Base-by-base conservation (phyloP, 2,113 vertebrate species). In the Pontoporia blainvillei region DNA sequence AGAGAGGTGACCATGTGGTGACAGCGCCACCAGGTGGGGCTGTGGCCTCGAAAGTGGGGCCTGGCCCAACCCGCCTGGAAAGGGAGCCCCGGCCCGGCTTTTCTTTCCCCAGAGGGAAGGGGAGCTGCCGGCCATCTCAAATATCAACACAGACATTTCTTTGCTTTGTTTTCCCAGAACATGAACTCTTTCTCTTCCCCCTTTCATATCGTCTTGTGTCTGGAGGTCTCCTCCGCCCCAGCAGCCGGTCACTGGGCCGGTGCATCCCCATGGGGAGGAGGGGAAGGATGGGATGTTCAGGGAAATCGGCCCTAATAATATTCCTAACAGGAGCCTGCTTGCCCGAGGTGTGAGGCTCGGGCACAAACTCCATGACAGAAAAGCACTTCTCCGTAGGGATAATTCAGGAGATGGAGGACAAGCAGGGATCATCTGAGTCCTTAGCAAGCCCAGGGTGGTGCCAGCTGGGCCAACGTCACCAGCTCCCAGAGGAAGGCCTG, bases 41-140 rank as follows among this genome's bases (percentile, higher is more conserved):
- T 91, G n/a, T 73, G 34, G 62, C 2, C 81, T 59, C 57, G 71
- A 18, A 95, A 83, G 61, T 21, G 39, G 36, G 17, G 8, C 46
- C 7, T 2, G 25, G 14, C 1, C 8, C 34, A 18, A 1, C 21
- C 0, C 0, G 0, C 0, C 49, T 52, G 1, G 6, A 54, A 27
- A 2, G 0, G 46, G 31, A 39, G 7, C 64, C 7, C 0, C 46
- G 23, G 27, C 29, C 0, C 4, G 2, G 9, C 8, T 9, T 20
- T 8, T 12, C 17, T 69, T 41, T 41, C 27, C 54, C 57, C 36
- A 4, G 12, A 39, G 15, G 14, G 41, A 31, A 31, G 1, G 7
- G 7, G 2, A 41, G 27, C 20, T 36, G 81, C 29, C 14, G 10
- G 39, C 46, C 62, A 4, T 46, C 69, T 71, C 76, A 54, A 49